phyloP scores from a whole-genome alignment of 1,140 invertebrate genomes.

The Pseudomyrmex sp. region DNA sequence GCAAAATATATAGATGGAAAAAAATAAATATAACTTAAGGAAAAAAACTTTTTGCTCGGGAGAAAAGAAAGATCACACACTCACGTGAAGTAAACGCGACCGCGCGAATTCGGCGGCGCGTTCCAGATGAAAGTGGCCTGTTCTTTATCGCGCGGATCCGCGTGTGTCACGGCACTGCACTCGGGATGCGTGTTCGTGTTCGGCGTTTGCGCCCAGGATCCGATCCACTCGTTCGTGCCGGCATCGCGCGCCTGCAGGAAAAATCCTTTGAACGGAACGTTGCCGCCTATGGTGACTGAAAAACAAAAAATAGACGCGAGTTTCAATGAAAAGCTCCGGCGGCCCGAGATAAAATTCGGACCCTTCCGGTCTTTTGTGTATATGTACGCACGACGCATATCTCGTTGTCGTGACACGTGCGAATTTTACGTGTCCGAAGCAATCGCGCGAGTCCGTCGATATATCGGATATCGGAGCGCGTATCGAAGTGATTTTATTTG shows the following conservation, averaged over 20 bases:
- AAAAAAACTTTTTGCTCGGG: no score
- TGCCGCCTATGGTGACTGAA: constrained; percentile 88
- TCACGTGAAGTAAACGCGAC: constrained; percentile 92
- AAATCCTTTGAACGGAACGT: constrained; percentile 89
- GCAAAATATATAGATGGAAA: no score
- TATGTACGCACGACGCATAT: background rate
- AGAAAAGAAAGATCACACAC: constrained; percentile 69
- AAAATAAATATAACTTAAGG: background rate
- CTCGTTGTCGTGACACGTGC: background rate
- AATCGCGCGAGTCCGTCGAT: constrained; percentile 7
- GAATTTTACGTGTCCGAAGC: constrained; percentile 7
- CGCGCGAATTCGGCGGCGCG: constrained; percentile 88
- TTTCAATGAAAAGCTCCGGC: background rate
- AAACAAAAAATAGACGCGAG: constrained; percentile 30
- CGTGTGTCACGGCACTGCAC: constrained; percentile 92
- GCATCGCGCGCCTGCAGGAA: constrained; percentile 92
- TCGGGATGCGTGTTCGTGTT: constrained; percentile 91
- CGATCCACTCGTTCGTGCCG: constrained; percentile 89
- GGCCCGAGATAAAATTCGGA: background rate
- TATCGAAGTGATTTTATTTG: background rate
- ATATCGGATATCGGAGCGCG: background rate
- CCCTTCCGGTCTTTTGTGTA: background rate
- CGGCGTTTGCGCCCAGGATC: constrained; percentile 88
- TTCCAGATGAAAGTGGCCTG: constrained; percentile 91
- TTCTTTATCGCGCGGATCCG: constrained; percentile 90